Conservation (phyloP, 2,888 invertebrate genomes). For the Orthonychiurus folsomi region DNA sequence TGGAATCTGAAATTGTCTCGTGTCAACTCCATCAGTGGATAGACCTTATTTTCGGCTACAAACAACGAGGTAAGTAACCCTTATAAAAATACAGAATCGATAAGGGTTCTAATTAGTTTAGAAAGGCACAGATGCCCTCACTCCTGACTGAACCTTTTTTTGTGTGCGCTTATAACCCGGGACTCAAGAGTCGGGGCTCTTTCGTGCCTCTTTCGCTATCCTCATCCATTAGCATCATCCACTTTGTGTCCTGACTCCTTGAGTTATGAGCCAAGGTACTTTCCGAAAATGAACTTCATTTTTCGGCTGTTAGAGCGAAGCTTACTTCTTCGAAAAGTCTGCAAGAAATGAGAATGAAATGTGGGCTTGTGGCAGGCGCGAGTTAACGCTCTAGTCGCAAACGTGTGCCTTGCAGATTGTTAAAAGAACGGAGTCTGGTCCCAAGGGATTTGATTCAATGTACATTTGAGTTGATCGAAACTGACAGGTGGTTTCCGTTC, state of each 20-base stretch:
- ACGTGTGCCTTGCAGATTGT: not conserved
- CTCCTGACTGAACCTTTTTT: not conserved
- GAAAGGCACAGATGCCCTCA: constrained; percentile 7
- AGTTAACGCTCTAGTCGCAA: not conserved
- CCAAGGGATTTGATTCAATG: not conserved
- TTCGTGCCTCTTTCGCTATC: not conserved
- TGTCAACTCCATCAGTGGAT: constrained; percentile 99
- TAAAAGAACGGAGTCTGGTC: not conserved
- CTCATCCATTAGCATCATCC: not conserved
- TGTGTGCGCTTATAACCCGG: constrained; percentile 11
- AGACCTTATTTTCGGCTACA: constrained; percentile 98
- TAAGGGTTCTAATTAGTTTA: constrained; percentile 12
- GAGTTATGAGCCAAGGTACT: not conserved
- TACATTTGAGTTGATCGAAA: not conserved
- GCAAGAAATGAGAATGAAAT: not conserved
- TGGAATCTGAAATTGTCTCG: constrained; percentile 98
- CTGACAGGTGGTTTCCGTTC: not conserved
- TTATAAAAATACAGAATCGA: not conserved
- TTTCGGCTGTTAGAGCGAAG: not conserved
- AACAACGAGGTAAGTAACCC: constrained; percentile 69
- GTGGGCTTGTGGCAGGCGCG: not conserved
- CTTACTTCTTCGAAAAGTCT: not conserved
- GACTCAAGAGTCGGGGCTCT: constrained; percentile 11
- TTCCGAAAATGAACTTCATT: not conserved
- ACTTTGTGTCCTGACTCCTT: not conserved